These are phyloP conservation scores for Tetragonula clypearis DNA, from an alignment of 1,140 invertebrate species.

Conservation along the genomic window DNA sequence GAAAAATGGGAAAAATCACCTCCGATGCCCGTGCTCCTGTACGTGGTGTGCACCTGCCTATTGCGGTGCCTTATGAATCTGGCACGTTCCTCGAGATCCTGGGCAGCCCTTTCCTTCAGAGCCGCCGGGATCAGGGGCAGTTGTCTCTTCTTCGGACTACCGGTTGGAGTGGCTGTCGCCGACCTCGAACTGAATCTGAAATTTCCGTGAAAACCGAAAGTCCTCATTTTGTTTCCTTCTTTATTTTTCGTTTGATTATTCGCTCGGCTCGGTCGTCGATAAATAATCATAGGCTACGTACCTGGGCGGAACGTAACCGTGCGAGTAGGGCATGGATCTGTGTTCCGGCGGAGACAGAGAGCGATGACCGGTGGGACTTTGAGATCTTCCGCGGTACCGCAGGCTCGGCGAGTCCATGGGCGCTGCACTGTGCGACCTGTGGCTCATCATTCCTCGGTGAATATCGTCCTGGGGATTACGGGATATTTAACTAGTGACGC, in stretches of 20 bases:
- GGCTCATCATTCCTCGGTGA: conserved; percentile 81
- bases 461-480: conserved; percentile 78
- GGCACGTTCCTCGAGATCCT: conserved; percentile 93
- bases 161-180: conserved; percentile 95
- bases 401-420: conserved; percentile 86
- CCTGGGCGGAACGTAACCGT: conserved; percentile 77
- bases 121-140: conserved; percentile 94
- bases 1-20: conserved; percentile 68
- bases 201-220: not conserved
- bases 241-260: not conserved
- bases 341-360: conserved; percentile 90
- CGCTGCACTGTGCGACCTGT: conserved; percentile 88
- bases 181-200: conserved; percentile 90
- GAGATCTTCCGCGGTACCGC: conserved; percentile 85
- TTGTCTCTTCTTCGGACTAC: conserved; percentile 97
- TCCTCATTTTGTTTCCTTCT: not conserved
- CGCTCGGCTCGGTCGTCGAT: not conserved
- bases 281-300: conserved; percentile 47
- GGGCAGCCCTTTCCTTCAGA: conserved; percentile 86
- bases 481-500: conserved; percentile 18
- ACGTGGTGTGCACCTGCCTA: conserved; percentile 85
- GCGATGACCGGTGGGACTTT: conserved; percentile 84
- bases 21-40: conserved; percentile 86
- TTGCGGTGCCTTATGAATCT: conserved; percentile 87
- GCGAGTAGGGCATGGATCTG: conserved; percentile 83